Evolutionary conservation across 2,888 invertebrate species (phyloP).

Genomic region (Neoscelio sp.): DNA sequence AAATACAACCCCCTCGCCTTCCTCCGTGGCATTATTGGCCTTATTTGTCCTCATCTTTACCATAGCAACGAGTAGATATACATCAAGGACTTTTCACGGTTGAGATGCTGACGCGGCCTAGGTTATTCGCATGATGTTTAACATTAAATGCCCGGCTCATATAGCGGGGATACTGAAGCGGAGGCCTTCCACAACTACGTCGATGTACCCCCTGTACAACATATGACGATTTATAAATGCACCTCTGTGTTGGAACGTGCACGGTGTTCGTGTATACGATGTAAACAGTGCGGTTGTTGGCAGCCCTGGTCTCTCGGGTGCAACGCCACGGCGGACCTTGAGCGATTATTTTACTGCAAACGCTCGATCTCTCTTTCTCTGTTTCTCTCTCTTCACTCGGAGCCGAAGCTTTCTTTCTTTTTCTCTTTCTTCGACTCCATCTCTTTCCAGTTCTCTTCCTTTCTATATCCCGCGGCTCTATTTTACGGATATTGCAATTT

Average conservation of each 20-base stretch:
- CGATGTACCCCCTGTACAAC: conserved; percentile 52
- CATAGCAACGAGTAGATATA: conserved; percentile 36
- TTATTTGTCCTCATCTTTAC: conserved; percentile 26
- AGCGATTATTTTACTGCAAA: conserved; percentile 82
- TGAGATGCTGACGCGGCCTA: conserved; percentile 77
- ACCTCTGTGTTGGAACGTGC: conserved; percentile 20
- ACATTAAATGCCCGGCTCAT: conserved; percentile 54
- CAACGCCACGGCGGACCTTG: conserved; percentile 83
- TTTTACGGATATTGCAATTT: conserved; percentile 64
- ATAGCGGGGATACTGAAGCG: conserved; percentile 34
- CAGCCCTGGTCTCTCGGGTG: conserved; percentile 80
- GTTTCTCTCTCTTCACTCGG: conserved; percentile 49
- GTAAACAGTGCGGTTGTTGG: conserved; percentile 80
- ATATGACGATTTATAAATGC: conserved; percentile 53
- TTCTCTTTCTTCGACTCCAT: conserved; percentile 45
- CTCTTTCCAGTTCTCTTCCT: conserved; percentile 43
- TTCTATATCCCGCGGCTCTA: conserved; percentile 70
- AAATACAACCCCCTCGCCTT: conserved; percentile 19
- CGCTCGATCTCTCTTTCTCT: conserved; percentile 65
- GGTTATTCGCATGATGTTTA: conserved; percentile 74
- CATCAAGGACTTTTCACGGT: conserved; percentile 79
- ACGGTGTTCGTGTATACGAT: conserved; percentile 71
- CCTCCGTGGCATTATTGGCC: not conserved
- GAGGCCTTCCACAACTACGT: conserved; percentile 24
- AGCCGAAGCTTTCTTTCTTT: conserved; percentile 44